phyloP scores from a whole-genome alignment of 1,140 invertebrate genomes.

The Armadillidium nasatum region DNA sequence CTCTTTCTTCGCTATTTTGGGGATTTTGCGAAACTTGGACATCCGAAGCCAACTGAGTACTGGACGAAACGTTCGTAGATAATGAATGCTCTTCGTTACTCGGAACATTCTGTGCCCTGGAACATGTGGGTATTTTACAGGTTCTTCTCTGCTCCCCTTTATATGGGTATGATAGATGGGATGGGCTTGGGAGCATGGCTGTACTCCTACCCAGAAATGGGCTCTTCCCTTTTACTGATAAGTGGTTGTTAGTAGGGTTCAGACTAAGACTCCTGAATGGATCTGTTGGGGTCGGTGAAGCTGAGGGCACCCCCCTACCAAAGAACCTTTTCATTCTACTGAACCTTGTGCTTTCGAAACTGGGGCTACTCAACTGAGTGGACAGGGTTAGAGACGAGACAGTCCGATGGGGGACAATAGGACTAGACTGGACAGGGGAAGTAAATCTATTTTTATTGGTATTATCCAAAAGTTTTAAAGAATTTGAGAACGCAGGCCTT shows the following conservation, averaged over 20 bases:
- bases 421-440: not conserved
- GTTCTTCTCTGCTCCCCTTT: not conserved
- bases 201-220: not conserved
- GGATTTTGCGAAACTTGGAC: no score
- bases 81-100: not conserved
- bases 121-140: slow-evolving; percentile 4
- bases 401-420: not conserved
- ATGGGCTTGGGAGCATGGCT: not conserved
- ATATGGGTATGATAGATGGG: not conserved
- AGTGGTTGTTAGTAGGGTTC: not conserved
- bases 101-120: not conserved
- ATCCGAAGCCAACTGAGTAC: no score
- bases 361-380: not conserved
- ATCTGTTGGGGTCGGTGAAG: not conserved
- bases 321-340: not conserved
- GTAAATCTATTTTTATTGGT: not conserved
- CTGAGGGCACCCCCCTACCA: not conserved
- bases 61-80: not conserved
- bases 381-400: not conserved
- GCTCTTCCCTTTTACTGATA: not conserved
- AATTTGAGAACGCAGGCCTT: not conserved
- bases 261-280: not conserved
- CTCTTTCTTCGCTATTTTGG: not conserved
- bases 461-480: not conserved
- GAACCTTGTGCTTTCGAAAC: not conserved